phyloP scores from a whole-genome alignment of 1,140 invertebrate genomes.

The Drosophila nannoptera region DNA sequence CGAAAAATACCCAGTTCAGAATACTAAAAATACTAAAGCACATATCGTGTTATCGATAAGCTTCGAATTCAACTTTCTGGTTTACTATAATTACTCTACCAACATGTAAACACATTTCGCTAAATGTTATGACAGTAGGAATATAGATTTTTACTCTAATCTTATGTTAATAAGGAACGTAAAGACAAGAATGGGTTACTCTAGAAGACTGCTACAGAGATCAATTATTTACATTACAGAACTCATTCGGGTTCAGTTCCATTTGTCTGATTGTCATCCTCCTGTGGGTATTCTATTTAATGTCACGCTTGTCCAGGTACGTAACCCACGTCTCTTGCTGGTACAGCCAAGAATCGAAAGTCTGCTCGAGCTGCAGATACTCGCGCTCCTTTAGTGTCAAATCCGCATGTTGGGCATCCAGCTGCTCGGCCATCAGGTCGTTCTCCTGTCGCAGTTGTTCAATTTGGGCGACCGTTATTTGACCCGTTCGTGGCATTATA shows the following conservation, averaged over 20 bases:
- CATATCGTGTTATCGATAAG: background rate
- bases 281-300: slow-evolving; percentile 3
- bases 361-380: slow-evolving; percentile 36
- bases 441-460: slow-evolving; percentile 57
- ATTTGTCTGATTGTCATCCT: background rate
- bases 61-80: background rate
- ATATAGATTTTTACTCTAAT: too few relatives aligned
- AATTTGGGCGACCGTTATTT: slow-evolving; percentile 49
- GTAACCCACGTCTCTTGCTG: slow-evolving; percentile 39
- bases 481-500: slow-evolving; percentile 49
- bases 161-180: background rate
- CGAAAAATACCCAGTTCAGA: background rate
- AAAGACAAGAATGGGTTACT: background rate
- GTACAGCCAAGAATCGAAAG: slow-evolving; percentile 34
- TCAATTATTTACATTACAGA: background rate
- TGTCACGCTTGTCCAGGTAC: slow-evolving; percentile 3
- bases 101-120: too few relatives aligned
- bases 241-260: background rate
- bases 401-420: slow-evolving; percentile 29
- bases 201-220: background rate
- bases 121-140: background rate
- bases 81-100: too few relatives aligned
- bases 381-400: slow-evolving; percentile 56
- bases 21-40: slow-evolving; percentile 7
- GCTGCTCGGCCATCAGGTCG: slow-evolving; percentile 43